Conservation (phyloP, 1,140 invertebrate species). For the Bombus superbus region DNA sequence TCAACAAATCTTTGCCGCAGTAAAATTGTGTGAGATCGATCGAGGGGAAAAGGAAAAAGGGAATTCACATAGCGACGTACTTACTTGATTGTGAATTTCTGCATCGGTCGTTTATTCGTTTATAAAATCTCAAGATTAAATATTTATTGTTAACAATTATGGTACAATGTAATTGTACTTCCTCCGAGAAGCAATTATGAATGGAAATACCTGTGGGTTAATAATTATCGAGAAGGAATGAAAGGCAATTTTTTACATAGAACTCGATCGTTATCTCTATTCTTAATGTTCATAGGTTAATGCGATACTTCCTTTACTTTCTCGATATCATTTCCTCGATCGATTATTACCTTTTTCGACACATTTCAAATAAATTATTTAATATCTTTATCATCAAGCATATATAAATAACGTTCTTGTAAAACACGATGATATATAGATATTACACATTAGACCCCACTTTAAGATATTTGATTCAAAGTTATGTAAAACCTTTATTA, state of each 20-base stretch:
- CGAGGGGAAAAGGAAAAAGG: neutral
- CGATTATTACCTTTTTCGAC: too few species aligned
- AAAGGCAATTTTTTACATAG: neutral
- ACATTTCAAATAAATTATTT: neutral
- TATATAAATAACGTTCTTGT: neutral
- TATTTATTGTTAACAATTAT: constrained; percentile 18
- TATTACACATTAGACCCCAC: neutral
- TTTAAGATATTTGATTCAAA: neutral
- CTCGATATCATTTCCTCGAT: too few species aligned
- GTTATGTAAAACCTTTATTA: too few species aligned
- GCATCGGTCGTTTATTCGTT: neutral
- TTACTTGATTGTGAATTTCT: constrained; percentile 36
- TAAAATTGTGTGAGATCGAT: constrained; percentile 30
- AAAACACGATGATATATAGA: neutral
- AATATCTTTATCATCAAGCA: neutral
- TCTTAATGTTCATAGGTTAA: too few species aligned
- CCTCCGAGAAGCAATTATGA: too few species aligned
- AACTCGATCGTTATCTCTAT: neutral
- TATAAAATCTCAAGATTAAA: constrained; percentile 10
- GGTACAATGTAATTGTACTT: neutral
- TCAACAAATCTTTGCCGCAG: constrained; percentile 18
- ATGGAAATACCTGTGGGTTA: neutral
- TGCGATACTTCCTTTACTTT: too few species aligned
- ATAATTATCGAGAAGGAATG: neutral
- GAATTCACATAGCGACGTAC: neutral